Conservation (phyloP, 2,113 vertebrate species). For the Actenoides lindsayi region DNA sequence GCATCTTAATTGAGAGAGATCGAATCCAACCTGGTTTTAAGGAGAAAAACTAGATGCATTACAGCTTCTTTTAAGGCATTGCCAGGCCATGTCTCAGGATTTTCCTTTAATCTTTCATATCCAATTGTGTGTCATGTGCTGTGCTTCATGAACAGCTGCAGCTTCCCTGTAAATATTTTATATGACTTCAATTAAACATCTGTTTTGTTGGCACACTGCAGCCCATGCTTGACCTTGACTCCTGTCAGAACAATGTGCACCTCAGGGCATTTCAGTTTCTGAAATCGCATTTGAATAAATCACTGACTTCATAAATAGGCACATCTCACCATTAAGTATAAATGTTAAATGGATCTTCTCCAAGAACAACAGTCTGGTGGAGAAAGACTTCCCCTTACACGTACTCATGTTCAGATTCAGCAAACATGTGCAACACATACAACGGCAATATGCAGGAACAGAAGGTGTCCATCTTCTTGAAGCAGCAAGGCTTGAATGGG, state of each 20-base stretch:
- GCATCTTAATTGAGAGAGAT: neutral
- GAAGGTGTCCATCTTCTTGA: constrained; percentile 1
- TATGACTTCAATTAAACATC: constrained; percentile 30
- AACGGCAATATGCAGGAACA: neutral
- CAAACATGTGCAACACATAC: neutral
- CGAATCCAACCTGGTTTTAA: neutral
- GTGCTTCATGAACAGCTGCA: neutral
- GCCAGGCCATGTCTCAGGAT: neutral
- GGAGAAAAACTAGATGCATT: neutral
- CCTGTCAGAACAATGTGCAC: neutral
- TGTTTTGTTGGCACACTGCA: neutral
- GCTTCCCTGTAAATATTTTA: constrained; percentile 45
- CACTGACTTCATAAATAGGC: neutral
- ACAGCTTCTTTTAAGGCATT: neutral
- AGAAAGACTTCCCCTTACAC: neutral
- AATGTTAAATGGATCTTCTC: neutral
- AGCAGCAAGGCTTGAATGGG: neutral
- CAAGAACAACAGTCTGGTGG: neutral
- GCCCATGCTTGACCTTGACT: neutral
- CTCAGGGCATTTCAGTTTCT: neutral
- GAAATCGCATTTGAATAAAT: neutral
- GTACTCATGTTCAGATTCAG: neutral
- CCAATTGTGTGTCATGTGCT: neutral
- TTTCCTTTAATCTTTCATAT: neutral
- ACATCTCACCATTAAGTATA: neutral